phyloP scores from a whole-genome alignment of 2,113 vertebrate species.

The Heterochromis multidens region DNA sequence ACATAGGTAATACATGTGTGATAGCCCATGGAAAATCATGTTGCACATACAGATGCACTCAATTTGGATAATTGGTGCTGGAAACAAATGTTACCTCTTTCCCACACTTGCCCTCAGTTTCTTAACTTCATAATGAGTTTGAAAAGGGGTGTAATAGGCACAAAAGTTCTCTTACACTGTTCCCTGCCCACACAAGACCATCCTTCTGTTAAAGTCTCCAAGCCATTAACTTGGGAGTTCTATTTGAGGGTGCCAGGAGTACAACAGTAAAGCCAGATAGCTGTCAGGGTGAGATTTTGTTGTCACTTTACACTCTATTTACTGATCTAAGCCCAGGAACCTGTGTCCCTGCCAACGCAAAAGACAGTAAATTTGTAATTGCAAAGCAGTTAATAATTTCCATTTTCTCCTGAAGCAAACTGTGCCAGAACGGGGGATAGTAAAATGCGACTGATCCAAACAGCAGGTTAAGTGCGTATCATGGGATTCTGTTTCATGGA shows the following conservation, averaged over 20 bases:
- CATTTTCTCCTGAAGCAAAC: conserved; percentile 24
- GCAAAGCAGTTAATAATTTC: conserved; percentile 48
- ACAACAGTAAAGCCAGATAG: conserved; percentile 51
- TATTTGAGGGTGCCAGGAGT: conserved; percentile 49
- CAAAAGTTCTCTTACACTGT: background rate
- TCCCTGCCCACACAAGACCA: conserved; percentile 35
- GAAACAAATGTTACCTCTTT: conserved; percentile 62
- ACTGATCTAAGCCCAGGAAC: conserved; percentile 25
- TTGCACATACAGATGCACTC: background rate
- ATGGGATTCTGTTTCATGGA: background rate
- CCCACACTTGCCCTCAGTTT: conserved; percentile 36
- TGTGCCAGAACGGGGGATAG: background rate
- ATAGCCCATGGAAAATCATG: background rate
- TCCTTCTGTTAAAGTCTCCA: conserved; percentile 45
- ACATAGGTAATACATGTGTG: background rate
- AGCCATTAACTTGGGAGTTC: conserved; percentile 45
- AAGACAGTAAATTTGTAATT: conserved; percentile 42
- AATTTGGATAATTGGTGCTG: background rate
- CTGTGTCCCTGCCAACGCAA: background rate
- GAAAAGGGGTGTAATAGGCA: background rate
- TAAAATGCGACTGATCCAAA: background rate
- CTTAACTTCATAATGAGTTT: conserved; percentile 1
- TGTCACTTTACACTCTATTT: conserved; percentile 49
- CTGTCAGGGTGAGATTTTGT: conserved; percentile 45
- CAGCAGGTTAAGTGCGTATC: background rate